Conservation (phyloP, 2,113 vertebrate genomes). For the Chiloscyllium plagiosum region DNA sequence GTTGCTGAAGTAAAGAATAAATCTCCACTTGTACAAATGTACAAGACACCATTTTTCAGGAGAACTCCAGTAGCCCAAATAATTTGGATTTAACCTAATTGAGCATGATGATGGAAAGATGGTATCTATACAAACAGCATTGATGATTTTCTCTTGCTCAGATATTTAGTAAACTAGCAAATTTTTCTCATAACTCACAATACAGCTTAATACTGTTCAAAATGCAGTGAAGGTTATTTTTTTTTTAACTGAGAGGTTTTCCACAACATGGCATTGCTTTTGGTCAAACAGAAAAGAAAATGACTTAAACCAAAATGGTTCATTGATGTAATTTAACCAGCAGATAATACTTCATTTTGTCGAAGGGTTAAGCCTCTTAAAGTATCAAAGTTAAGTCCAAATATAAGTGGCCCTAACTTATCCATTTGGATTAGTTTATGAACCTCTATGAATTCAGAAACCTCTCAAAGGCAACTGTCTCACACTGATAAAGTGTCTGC, state of each 20-base stretch:
- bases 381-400: neutral
- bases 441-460: neutral
- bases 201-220: neutral
- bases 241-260: neutral
- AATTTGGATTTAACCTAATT: neutral
- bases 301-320: neutral
- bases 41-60: neutral
- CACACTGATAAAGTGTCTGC: neutral
- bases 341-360: neutral
- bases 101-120: too few relatives aligned
- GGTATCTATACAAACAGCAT: neutral
- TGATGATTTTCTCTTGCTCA: neutral
- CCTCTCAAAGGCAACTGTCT: neutral
- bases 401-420: neutral
- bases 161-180: neutral
- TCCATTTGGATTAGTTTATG: constrained; percentile 26
- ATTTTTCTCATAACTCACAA: neutral
- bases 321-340: neutral
- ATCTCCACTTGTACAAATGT: neutral
- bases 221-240: neutral
- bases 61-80: neutral
- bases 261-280: neutral
- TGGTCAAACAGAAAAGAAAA: neutral
- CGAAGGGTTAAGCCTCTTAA: neutral
- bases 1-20: neutral